Base-by-base conservation (phyloP, 2,888 invertebrate species). In the Melitaea athalia region DNA sequence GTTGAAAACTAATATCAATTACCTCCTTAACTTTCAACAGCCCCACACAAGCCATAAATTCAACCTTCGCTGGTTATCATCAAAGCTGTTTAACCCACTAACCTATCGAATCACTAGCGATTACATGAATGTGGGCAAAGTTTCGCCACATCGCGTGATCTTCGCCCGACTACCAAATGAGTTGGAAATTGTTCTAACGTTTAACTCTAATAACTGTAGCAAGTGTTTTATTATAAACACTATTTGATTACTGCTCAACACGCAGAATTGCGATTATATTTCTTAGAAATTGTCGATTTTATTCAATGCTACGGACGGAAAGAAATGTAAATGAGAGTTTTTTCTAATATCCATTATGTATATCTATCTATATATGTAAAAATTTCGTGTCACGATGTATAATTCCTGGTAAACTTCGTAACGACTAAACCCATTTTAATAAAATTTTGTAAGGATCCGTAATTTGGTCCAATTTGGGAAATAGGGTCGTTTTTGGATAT, bases 91-190 rank as follows among this genome's bases (percentile, higher is more conserved):
- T 62, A 57, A 67, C 66, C 66, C 66, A 57, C 62, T 68, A 71
- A 68, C 70, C 72, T 72, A 71, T 72, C 71, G 72, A 73, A 75
- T 74, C 74, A 72, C 72, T 53, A 71, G 68, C 68, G 65, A 72
- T 73, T 74, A 71, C 67, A 69, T 59, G 65, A 59, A 66, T 70
- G 67, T 62, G 62, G 63, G 64, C 49, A 65, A 75, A 72, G 69
- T 74, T 75, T 68, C 59, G 62, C 71, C 71, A 67, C 69, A 73
- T 73, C 69, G 73, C 73, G 70, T 73, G 73, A 33, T 68, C 50
- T 24, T 15, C 50, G 42, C 45, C 61, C 62, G 65, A 64, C 64
- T 63, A 64, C 64, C 68, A 66, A 71, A 66, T 68, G 64, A 70
- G 70, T 73, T 73, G 59, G 65, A 68, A 72, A 73, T 66, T 72